phyloP scores from a whole-genome alignment of 2,113 vertebrate genomes.

The Rhadina sibilatrix region DNA sequence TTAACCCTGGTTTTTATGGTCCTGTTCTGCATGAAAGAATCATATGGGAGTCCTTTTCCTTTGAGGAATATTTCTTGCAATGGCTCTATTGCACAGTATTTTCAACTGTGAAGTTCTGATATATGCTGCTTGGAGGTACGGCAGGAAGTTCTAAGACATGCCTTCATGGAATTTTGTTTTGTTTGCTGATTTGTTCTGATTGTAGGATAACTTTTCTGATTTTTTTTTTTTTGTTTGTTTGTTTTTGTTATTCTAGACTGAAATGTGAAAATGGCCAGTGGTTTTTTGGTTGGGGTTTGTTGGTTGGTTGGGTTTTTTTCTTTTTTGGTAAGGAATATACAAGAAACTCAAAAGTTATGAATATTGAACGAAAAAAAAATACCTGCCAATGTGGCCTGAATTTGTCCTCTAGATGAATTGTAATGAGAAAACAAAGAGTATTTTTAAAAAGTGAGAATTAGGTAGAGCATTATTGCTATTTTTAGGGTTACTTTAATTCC shows the following conservation, averaged over 20 bases:
- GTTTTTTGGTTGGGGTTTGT: too few species aligned
- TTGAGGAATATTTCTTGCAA: neutral
- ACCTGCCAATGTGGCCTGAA: neutral
- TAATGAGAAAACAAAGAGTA: neutral
- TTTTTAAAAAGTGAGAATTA: neutral
- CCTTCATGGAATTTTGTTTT: neutral
- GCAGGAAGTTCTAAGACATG: neutral
- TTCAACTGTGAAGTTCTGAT: neutral
- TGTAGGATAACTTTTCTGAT: neutral
- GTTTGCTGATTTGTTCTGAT: neutral
- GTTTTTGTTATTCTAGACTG: neutral
- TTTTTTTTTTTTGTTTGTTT: neutral
- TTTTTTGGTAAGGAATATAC: neutral
- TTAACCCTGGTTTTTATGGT: neutral
- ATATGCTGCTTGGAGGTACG: neutral
- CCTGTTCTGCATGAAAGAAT: neutral
- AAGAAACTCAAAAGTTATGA: neutral
- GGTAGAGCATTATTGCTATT: neutral
- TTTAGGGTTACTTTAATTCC: neutral
- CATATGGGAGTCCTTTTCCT: neutral
- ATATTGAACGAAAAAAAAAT: neutral
- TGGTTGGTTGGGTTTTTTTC: neutral
- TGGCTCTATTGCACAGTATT: neutral
- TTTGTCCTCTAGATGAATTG: neutral
- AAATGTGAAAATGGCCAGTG: neutral